phyloP scores from a whole-genome alignment of 2,888 invertebrate species.

The Eilema caniola region DNA sequence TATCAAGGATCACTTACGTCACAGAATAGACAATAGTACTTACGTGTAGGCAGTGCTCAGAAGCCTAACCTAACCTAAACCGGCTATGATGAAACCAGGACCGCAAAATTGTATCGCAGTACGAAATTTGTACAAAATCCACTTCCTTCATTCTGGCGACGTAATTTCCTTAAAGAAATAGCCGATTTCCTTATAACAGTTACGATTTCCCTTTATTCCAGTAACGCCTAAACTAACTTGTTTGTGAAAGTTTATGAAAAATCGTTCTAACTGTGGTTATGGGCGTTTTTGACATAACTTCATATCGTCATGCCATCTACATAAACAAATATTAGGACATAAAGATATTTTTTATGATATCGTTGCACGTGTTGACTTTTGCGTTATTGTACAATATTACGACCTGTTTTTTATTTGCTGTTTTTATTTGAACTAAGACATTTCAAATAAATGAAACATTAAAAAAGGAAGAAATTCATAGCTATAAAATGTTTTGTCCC shows the following conservation, averaged over 20 bases:
- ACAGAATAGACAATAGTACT: too few relatives aligned
- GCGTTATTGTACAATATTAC: constrained; percentile 1
- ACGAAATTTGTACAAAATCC: not conserved
- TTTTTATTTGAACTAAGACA: not conserved
- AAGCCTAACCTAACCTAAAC: not conserved
- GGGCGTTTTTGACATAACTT: not conserved
- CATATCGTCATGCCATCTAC: not conserved
- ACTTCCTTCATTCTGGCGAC: not conserved
- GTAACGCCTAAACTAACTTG: not conserved
- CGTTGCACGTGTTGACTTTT: constrained; percentile 3
- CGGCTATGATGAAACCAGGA: not conserved
- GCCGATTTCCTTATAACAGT: not conserved
- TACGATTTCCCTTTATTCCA: too few relatives aligned
- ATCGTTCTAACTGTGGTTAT: not conserved
- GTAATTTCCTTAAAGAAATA: constrained; percentile 6
- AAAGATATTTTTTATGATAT: constrained; percentile 1
- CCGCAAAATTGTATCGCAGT: not conserved
- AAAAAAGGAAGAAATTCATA: constrained; percentile 27
- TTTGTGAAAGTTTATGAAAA: not conserved
- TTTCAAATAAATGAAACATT: not conserved
- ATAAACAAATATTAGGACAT: constrained; percentile 1
- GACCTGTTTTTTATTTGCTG: not conserved
- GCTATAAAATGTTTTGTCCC: constrained; percentile 27
- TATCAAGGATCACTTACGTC: too few relatives aligned
- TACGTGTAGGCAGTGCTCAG: too few relatives aligned